Conservation (phyloP, 2,797 vertebrate genomes). For the Pseudocheirus occidentalis region DNA sequence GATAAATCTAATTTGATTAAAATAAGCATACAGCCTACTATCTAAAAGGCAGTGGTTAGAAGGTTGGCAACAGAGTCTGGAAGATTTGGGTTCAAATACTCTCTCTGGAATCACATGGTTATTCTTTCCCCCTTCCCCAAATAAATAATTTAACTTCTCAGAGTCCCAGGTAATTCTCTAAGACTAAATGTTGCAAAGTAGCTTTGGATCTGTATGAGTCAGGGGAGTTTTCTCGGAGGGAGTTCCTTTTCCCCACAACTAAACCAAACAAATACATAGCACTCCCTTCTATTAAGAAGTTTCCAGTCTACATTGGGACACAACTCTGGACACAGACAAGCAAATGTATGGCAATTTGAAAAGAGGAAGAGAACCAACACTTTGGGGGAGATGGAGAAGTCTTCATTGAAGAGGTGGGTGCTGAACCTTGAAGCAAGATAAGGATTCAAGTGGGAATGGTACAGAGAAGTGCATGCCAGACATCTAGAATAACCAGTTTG, state of each 20-base stretch:
- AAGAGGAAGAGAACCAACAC: not conserved
- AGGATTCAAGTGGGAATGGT: not conserved
- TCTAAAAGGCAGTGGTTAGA: no score
- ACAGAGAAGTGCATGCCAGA: not conserved
- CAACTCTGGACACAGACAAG: not conserved
- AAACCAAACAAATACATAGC: not conserved
- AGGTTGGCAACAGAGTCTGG: no score
- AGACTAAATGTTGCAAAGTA: not conserved
- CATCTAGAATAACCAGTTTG: not conserved
- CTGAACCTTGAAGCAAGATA: not conserved
- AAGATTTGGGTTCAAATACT: not conserved
- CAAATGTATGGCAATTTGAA: not conserved
- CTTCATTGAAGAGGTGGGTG: not conserved
- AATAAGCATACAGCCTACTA: no score
- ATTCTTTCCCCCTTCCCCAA: not conserved
- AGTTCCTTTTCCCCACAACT: not conserved
- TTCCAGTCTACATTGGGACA: not conserved
- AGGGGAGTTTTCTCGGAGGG: no score
- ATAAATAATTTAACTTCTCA: not conserved
- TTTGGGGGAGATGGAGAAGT: not conserved
- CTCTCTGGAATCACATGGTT: not conserved
- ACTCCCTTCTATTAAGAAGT: not conserved
- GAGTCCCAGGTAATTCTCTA: not conserved
- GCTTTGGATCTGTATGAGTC: no score
- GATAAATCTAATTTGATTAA: no score